Evolutionary conservation across 2,797 vertebrate genomes (phyloP).

Genomic region (Salarias fasciatus): DNA sequence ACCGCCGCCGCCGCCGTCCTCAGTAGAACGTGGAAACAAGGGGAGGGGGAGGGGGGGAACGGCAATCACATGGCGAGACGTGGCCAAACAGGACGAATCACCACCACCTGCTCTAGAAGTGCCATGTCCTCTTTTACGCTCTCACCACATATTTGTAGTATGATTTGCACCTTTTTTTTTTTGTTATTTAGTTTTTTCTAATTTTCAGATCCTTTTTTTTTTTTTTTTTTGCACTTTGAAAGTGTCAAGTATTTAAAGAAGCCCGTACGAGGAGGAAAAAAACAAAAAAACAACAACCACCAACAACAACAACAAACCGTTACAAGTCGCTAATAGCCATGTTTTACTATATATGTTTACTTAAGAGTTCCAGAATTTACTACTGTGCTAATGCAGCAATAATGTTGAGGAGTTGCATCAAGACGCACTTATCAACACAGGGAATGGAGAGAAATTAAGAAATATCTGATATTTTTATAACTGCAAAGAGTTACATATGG

Average conservation of each 20-base stretch:
- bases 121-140: conserved; percentile 74
- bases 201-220: conserved; percentile 59
- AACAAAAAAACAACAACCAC: conserved; percentile 10
- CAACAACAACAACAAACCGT: conserved; percentile 21
- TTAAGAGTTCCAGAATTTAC: conserved; percentile 79
- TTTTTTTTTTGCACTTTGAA: conserved; percentile 77
- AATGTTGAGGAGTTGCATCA: conserved; percentile 69
- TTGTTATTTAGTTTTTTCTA: conserved; percentile 43
- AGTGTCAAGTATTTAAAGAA: conserved; percentile 79
- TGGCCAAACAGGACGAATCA: not conserved
- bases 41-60: too few species aligned
- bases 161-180: conserved; percentile 77
- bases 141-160: conserved; percentile 66
- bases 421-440: conserved; percentile 72
- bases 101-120: conserved; percentile 67
- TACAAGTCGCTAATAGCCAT: conserved; percentile 80
- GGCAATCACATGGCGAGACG: conserved; percentile 27
- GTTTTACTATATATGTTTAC: conserved; percentile 83
- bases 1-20: too few species aligned
- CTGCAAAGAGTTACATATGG: conserved; percentile 79
- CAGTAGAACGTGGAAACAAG: too few species aligned
- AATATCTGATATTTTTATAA: conserved; percentile 77
- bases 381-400: conserved; percentile 79
- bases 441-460: conserved; percentile 74
- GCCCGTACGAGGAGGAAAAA: conserved; percentile 43